Percentiles rank a stretch among this genome's conserved stretches.
phyloP scores from a whole-genome alignment of 37 sponge, comb jelly and placozoan genomes.

The Axinella damicornis region DNA sequence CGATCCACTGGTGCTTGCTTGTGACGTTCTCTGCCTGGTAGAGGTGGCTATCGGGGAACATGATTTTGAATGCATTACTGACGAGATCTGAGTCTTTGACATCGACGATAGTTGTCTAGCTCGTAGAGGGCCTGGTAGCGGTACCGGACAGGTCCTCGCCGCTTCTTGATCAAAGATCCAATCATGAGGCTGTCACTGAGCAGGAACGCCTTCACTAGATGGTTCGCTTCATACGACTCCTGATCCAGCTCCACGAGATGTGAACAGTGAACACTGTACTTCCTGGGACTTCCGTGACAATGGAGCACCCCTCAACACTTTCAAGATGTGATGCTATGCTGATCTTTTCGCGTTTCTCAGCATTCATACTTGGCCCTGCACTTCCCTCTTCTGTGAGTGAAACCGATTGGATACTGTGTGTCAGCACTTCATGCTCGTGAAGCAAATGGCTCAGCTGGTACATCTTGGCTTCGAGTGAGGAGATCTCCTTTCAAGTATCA shows the following conservation, averaged over 20 bases:
- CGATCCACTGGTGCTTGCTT: conserved; percentile 77
- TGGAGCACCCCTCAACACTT: conserved; percentile 92
- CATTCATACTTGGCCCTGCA: background rate
- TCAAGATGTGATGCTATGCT: conserved; percentile 86
- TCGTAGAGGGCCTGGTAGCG: conserved; percentile 82
- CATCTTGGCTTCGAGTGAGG: conserved; percentile 96
- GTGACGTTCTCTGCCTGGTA: conserved; percentile 78
- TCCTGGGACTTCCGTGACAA: conserved; percentile 90
- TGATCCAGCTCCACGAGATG: conserved; percentile 78
- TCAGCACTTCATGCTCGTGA: conserved; percentile 89
- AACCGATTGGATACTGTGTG: conserved; percentile 39
- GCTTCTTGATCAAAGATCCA: conserved; percentile 66
- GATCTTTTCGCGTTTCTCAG: conserved; percentile 53
- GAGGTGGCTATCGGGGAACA: conserved; percentile 92
- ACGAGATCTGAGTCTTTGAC: conserved; percentile 72
- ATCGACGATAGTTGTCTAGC: conserved; percentile 89
- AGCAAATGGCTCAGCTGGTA: conserved; percentile 94
- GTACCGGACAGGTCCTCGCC: conserved; percentile 85
- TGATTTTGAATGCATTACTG: conserved; percentile 82
- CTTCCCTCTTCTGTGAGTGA: background rate
- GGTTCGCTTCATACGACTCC: conserved; percentile 65
- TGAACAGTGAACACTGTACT: conserved; percentile 71
- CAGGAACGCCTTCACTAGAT: conserved; percentile 81
- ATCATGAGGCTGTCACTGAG: conserved; percentile 96
- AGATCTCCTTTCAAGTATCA: conserved; percentile 92